phyloP scores from a whole-genome alignment of 2,797 vertebrate genomes.

The Chelon labrosus region DNA sequence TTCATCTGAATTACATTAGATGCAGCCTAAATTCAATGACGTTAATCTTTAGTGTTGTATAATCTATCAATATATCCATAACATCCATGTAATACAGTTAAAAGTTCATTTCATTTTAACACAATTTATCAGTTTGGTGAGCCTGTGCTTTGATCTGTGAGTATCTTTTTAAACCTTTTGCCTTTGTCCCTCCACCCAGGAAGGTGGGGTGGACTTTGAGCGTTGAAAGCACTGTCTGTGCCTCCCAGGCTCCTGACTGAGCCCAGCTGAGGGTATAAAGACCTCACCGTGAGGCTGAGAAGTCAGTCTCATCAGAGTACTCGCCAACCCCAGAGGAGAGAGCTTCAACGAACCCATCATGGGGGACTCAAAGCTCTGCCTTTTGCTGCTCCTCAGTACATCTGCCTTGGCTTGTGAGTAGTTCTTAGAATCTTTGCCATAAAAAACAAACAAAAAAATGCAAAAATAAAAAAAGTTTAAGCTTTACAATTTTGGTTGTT shows the following conservation, averaged over 20 bases:
- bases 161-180: slow-evolving; percentile 70
- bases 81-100: neutral
- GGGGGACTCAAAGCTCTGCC: slow-evolving; percentile 88
- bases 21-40: too few species aligned
- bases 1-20: too few species aligned
- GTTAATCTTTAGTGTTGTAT: neutral
- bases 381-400: slow-evolving; percentile 84
- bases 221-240: slow-evolving; percentile 52
- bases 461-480: too few species aligned
- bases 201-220: slow-evolving; percentile 84
- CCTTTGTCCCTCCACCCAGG: slow-evolving; percentile 84
- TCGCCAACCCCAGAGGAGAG: slow-evolving; percentile 71
- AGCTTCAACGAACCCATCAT: slow-evolving; percentile 87
- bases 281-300: slow-evolving; percentile 20
- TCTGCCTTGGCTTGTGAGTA: slow-evolving; percentile 88
- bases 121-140: slow-evolving; percentile 40
- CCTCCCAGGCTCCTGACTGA: slow-evolving; percentile 48
- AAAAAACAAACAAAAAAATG: neutral
- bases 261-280: slow-evolving; percentile 78
- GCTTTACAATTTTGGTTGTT: too few species aligned
- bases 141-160: slow-evolving; percentile 23
- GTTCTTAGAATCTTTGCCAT: neutral
- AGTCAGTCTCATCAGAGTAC: slow-evolving; percentile 80
- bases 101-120: neutral
- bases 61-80: neutral